Evolutionary conservation across 2,113 vertebrate species (phyloP).

Genomic region (Cyprinodon variegatus): DNA sequence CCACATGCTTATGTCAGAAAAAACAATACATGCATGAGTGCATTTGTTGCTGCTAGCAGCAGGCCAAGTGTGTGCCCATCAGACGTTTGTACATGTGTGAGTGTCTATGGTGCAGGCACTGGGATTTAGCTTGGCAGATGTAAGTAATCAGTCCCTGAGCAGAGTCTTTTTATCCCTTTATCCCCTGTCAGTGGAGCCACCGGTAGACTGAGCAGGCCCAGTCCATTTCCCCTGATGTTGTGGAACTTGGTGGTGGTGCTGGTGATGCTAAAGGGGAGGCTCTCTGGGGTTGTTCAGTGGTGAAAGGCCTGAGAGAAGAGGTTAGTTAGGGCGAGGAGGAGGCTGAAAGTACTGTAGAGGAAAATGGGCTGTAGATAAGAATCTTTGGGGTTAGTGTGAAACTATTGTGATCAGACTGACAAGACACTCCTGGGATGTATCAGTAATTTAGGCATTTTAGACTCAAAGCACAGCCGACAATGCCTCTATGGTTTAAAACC

Average conservation of each 20-base stretch:
- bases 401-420: slow-evolving; percentile 11
- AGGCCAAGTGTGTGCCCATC: slow-evolving; percentile 50
- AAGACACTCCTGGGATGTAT: slow-evolving; percentile 1
- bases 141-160: slow-evolving; percentile 86
- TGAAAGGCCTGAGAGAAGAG: slow-evolving; percentile 20
- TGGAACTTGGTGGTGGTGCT: slow-evolving; percentile 63
- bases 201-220: slow-evolving; percentile 72
- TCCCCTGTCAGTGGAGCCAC: slow-evolving; percentile 85
- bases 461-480: not conserved
- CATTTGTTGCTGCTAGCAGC: slow-evolving; percentile 51
- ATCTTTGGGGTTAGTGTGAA: not conserved
- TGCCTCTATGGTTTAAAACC: slow-evolving; percentile 21
- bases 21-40: slow-evolving; percentile 68
- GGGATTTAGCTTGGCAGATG: slow-evolving; percentile 87
- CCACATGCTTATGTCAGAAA: slow-evolving; percentile 64
- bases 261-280: slow-evolving; percentile 47
- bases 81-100: slow-evolving; percentile 45
- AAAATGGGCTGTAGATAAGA: slow-evolving; percentile 4
- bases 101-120: slow-evolving; percentile 67
- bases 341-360: slow-evolving; percentile 1
- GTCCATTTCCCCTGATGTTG: slow-evolving; percentile 61
- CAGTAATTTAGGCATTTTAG: not conserved
- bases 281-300: slow-evolving; percentile 15
- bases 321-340: slow-evolving; percentile 6
- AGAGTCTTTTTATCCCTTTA: slow-evolving; percentile 91